A percentile compares a stretch with the other conserved stretches of the same genome.
These are phyloP conservation scores for Bettongia penicillata DNA, from an alignment of 2,113 vertebrate genomes.

Conservation along the genomic window DNA sequence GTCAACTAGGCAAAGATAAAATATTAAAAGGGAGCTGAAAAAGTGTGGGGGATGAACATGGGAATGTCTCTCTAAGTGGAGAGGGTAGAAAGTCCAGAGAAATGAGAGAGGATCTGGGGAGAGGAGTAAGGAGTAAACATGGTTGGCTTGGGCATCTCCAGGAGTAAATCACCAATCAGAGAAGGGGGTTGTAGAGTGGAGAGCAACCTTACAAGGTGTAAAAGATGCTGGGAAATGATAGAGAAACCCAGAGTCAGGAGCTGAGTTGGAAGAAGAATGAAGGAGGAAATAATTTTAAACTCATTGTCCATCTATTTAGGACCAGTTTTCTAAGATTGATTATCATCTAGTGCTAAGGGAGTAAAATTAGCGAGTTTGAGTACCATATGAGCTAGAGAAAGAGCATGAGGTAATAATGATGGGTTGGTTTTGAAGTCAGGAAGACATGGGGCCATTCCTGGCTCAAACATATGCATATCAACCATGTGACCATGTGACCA, in stretches of 20 bases:
- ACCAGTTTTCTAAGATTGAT: neutral
- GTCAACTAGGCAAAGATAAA: neutral
- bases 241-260: neutral
- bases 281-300: neutral
- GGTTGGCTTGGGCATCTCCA: neutral
- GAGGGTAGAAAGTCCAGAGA: neutral
- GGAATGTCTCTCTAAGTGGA: neutral
- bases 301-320: neutral
- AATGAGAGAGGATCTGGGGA: neutral
- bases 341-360: neutral
- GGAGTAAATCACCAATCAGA: neutral
- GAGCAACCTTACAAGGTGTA: neutral
- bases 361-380: too few relatives aligned
- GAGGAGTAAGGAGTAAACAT: neutral
- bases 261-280: neutral
- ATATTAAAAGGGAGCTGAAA: neutral
- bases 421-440: too few relatives aligned
- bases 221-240: neutral
- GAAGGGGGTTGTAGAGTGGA: neutral
- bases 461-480: too few relatives aligned
- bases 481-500: too few relatives aligned
- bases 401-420: too few relatives aligned
- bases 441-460: too few relatives aligned
- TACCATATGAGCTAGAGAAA: too few relatives aligned
- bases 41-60: neutral